phyloP scores from a whole-genome alignment of 2,113 vertebrate genomes.

The Lasiurus cinereus region DNA sequence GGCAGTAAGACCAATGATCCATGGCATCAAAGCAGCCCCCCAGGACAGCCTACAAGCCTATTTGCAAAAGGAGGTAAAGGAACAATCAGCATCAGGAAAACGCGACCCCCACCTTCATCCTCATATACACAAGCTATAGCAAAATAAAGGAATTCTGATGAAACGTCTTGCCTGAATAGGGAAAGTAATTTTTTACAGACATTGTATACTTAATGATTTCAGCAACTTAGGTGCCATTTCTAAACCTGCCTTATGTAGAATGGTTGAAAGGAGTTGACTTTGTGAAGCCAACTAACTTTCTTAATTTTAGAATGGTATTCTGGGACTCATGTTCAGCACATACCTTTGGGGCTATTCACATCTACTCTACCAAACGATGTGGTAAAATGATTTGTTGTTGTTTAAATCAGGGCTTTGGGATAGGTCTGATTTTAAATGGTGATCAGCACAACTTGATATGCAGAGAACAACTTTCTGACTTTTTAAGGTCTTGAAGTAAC shows the following conservation, averaged over 20 bases:
- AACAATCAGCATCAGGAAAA: conserved; percentile 82
- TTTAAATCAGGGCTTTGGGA: conserved; percentile 2
- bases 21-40: conserved; percentile 76
- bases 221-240: conserved; percentile 80
- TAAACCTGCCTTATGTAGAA: conserved; percentile 78
- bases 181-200: conserved; percentile 84
- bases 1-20: conserved; percentile 66
- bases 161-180: conserved; percentile 65
- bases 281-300: conserved; percentile 73
- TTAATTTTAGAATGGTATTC: conserved; percentile 68
- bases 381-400: conserved; percentile 16
- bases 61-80: conserved; percentile 81
- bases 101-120: not conserved
- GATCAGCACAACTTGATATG: conserved; percentile 19
- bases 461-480: conserved; percentile 21
- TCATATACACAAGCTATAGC: not conserved
- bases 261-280: conserved; percentile 81
- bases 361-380: conserved; percentile 43
- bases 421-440: conserved; percentile 53
- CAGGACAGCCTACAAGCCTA: conserved; percentile 48
- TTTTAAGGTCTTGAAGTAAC: conserved; percentile 3
- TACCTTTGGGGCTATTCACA: conserved; percentile 32
- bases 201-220: conserved; percentile 84
- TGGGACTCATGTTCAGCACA: conserved; percentile 14
- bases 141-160: conserved; percentile 80